These are phyloP conservation scores for Sinhomidia bicolor DNA, from an alignment of 2,888 invertebrate species.

Conservation along the genomic window DNA sequence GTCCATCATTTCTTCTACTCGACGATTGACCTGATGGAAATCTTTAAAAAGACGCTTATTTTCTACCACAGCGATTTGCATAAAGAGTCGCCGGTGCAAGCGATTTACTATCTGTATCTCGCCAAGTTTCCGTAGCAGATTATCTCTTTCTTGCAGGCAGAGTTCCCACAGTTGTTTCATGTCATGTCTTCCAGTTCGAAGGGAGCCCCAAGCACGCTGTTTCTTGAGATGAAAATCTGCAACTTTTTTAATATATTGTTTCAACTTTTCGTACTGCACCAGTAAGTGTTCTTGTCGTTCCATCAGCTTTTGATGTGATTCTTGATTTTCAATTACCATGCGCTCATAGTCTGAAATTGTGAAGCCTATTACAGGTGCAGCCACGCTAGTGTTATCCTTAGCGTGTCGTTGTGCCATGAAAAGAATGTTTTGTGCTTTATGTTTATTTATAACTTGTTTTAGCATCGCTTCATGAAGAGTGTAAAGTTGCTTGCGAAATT, in stretches of 20 bases:
- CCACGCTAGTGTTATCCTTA: conserved; percentile 22
- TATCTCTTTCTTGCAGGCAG: conserved; percentile 11
- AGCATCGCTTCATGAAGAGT: conserved; percentile 11
- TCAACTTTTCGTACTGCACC: conserved; percentile 42
- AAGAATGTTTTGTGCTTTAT: not conserved
- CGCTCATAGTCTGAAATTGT: conserved; percentile 49
- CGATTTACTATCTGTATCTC: not conserved
- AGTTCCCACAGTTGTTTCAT: conserved; percentile 42
- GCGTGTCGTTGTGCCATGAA: conserved; percentile 22
- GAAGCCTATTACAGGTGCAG: not conserved
- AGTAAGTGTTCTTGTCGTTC: conserved; percentile 25
- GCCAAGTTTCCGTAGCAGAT: conserved; percentile 8
- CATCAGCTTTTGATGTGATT: conserved; percentile 35
- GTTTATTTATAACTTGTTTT: conserved; percentile 1
- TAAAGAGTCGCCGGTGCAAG: conserved; percentile 13
- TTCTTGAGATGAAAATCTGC: conserved; percentile 3
- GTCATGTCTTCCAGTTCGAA: conserved; percentile 48
- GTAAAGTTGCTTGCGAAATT: conserved; percentile 33
- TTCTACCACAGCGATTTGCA: conserved; percentile 22
- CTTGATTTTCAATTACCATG: conserved; percentile 54
- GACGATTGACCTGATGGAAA: not conserved
- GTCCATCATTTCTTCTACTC: conserved; percentile 8
- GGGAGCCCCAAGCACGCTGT: conserved; percentile 32
- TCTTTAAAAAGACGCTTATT: conserved; percentile 21
- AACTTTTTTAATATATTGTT: conserved; percentile 23